Conservation (phyloP, 1,140 invertebrate genomes). For the Halyomorpha halys region DNA sequence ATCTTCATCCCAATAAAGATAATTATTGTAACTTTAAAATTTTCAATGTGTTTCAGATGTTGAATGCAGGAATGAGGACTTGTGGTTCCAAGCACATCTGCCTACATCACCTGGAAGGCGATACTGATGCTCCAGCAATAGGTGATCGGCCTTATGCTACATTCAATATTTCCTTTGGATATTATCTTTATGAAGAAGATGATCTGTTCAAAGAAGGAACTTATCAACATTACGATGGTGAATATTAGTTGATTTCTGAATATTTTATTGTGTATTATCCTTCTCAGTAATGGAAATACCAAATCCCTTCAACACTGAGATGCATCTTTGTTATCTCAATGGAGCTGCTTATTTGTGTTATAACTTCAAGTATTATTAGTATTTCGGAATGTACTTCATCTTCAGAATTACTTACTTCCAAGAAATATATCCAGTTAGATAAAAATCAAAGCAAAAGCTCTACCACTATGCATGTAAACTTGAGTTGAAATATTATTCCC, state of each 20-base stretch:
- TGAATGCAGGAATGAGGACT: background rate
- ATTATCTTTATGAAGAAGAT: background rate
- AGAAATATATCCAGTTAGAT: too few species aligned
- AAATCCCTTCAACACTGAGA: too few species aligned
- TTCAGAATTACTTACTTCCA: too few species aligned
- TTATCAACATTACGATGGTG: background rate
- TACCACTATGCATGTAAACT: too few species aligned
- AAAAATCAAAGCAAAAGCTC: too few species aligned
- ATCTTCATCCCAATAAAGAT: too few species aligned
- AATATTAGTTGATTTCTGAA: background rate
- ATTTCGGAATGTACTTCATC: too few species aligned
- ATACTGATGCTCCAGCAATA: background rate
- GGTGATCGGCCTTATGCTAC: background rate
- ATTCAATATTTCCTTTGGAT: background rate
- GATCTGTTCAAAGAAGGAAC: background rate
- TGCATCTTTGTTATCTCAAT: too few species aligned
- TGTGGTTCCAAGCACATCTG: background rate
- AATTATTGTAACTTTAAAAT: background rate
- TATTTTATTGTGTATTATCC: background rate
- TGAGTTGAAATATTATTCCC: too few species aligned
- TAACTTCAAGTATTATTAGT: too few species aligned
- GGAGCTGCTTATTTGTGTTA: too few species aligned
- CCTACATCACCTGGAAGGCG: background rate
- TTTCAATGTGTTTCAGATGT: background rate
- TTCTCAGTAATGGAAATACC: background rate